phyloP scores from a whole-genome alignment of 2,113 vertebrate genomes.

The Sphyrna mokarran region DNA sequence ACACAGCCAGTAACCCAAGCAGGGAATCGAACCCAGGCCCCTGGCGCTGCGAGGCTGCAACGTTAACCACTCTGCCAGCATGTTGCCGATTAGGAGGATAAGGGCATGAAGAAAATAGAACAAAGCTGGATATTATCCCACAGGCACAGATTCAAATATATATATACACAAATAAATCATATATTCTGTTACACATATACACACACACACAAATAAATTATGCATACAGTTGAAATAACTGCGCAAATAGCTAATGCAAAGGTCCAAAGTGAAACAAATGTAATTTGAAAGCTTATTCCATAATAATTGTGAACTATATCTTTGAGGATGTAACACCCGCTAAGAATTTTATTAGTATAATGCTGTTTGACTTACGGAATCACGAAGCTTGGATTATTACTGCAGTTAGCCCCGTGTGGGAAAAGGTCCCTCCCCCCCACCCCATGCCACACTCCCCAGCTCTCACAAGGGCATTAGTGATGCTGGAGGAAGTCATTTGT shows the following conservation, averaged over 20 bases:
- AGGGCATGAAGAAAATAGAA: background rate
- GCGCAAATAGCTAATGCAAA: background rate
- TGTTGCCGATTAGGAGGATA: background rate
- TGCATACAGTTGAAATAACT: background rate
- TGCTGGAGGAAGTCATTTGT: conserved; percentile 1
- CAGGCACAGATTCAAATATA: background rate
- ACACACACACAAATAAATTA: background rate
- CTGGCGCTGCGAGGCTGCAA: too few relatives aligned
- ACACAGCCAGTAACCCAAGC: too few relatives aligned
- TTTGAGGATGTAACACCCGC: background rate
- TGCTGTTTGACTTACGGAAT: background rate
- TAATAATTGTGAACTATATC: background rate
- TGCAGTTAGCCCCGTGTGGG: background rate
- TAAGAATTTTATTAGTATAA: background rate
- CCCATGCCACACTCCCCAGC: background rate
- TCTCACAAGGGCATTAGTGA: background rate
- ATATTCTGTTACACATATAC: background rate
- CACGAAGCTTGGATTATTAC: background rate
- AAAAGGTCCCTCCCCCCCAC: background rate
- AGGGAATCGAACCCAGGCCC: too few relatives aligned
- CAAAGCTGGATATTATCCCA: background rate
- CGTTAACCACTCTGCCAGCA: too few relatives aligned
- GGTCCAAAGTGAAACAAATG: background rate
- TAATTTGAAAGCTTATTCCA: background rate
- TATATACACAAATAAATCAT: background rate